Percentiles rank a stretch among this genome's conserved stretches.
Conservation (phyloP, 2,113 vertebrate genomes). For the Vulpes ferrilata region DNA sequence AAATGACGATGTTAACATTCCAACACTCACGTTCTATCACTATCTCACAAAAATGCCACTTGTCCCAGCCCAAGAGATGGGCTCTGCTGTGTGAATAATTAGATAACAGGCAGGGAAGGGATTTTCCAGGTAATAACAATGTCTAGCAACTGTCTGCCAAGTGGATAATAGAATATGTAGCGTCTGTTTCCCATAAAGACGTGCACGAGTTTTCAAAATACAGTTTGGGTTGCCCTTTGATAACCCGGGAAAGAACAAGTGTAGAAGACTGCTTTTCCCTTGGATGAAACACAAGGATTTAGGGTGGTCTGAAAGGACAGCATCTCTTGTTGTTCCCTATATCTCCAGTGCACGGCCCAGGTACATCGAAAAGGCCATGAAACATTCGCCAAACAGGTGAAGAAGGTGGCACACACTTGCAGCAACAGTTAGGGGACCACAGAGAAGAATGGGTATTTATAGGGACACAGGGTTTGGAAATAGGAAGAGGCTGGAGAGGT, state of each 20-base stretch:
- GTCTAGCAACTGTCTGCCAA: neutral
- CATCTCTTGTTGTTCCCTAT: neutral
- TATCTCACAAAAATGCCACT: neutral
- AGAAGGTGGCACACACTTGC: neutral
- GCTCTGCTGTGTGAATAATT: neutral
- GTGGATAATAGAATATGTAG: neutral
- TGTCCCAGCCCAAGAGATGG: neutral
- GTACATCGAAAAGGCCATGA: neutral
- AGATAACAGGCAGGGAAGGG: rapidly evolving
- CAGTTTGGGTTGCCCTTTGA: neutral
- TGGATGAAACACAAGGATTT: neutral
- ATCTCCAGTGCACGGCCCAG: neutral
- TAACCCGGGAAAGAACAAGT: neutral
- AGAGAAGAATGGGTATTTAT: neutral
- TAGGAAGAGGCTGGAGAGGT: neutral
- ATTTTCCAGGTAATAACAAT: neutral
- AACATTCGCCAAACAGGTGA: neutral
- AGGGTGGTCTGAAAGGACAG: neutral
- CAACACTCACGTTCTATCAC: neutral
- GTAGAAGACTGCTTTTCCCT: neutral
- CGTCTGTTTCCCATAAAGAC: constrained; percentile 10
- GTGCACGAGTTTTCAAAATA: neutral
- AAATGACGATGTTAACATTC: neutral
- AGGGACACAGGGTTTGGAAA: neutral
- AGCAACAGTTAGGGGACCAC: neutral